A percentile compares a stretch with the other conserved stretches of the same genome.
These are phyloP conservation scores for Pangasius djambal DNA, from an alignment of 2,797 vertebrate genomes.

Conservation along the genomic window DNA sequence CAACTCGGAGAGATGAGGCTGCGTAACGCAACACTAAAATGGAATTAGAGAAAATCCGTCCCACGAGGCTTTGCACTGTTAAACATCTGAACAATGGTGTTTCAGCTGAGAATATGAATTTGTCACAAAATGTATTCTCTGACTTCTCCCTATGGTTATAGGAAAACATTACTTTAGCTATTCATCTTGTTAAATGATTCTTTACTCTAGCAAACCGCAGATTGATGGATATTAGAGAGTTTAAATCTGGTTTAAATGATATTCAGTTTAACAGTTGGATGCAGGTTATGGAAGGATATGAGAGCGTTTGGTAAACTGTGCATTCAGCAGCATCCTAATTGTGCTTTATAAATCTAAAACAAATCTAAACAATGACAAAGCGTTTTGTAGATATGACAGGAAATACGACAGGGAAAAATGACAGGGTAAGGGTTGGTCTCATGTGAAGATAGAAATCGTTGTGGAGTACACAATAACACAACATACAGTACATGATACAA, in stretches of 20 bases:
- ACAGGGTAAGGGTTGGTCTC: background rate
- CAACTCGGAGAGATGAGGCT: constrained; percentile 35
- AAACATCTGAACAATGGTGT: constrained; percentile 33
- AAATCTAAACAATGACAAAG: background rate
- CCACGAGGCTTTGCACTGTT: constrained; percentile 31
- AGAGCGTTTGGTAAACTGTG: background rate
- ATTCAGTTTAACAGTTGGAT: background rate
- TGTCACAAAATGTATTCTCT: background rate
- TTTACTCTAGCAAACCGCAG: background rate
- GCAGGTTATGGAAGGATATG: background rate
- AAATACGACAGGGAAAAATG: background rate
- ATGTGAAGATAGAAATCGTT: background rate
- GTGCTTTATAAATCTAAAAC: background rate
- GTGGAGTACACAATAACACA: background rate
- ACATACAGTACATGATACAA: background rate
- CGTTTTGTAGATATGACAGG: background rate
- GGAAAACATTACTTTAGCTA: background rate
- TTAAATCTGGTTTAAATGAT: background rate
- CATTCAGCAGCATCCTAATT: background rate
- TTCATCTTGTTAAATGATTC: background rate
- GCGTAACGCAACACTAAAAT: constrained; percentile 31
- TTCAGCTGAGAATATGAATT: constrained; percentile 1
- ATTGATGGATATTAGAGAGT: background rate
- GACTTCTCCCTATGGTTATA: background rate
- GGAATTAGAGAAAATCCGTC: constrained; percentile 31